Conservation (phyloP, 1,140 invertebrate species). For the Vanessa atalanta region DNA sequence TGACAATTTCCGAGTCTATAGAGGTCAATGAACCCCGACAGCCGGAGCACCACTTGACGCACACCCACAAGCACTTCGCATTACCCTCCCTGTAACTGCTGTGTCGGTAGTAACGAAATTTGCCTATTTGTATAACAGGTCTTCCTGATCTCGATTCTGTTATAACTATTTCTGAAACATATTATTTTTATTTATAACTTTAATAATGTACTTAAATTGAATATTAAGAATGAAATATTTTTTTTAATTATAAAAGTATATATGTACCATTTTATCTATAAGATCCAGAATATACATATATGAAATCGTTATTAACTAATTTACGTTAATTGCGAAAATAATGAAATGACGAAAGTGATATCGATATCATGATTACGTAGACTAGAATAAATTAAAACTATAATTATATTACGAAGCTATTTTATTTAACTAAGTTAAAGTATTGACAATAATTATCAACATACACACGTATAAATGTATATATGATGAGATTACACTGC, state of each 20-base stretch:
- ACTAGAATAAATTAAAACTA: too few species aligned
- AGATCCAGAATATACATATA: too few species aligned
- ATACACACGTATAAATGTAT: background rate
- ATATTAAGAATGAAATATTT: too few species aligned
- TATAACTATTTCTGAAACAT: conserved; percentile 44
- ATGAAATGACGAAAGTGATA: too few species aligned
- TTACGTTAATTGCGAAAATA: too few species aligned
- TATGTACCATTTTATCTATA: too few species aligned
- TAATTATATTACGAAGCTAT: too few species aligned
- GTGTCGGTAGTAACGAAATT: conserved; percentile 48
- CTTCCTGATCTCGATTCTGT: conserved; percentile 43
- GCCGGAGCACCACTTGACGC: conserved; percentile 42
- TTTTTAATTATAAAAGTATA: too few species aligned
- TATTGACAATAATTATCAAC: too few species aligned
- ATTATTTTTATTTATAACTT: background rate
- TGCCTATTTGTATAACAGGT: conserved; percentile 45
- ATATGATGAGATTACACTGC: background rate
- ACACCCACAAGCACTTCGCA: conserved; percentile 50
- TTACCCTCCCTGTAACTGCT: conserved; percentile 43
- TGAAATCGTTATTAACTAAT: too few species aligned
- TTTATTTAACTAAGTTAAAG: too few species aligned
- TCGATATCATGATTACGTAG: too few species aligned
- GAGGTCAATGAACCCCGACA: conserved; percentile 49
- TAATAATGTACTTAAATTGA: background rate
- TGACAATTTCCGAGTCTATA: conserved; percentile 41